Percentiles rank a stretch among this genome's conserved stretches.
phyloP scores from a whole-genome alignment of 2,888 invertebrate genomes.

The Andrena haemorrhoa region DNA sequence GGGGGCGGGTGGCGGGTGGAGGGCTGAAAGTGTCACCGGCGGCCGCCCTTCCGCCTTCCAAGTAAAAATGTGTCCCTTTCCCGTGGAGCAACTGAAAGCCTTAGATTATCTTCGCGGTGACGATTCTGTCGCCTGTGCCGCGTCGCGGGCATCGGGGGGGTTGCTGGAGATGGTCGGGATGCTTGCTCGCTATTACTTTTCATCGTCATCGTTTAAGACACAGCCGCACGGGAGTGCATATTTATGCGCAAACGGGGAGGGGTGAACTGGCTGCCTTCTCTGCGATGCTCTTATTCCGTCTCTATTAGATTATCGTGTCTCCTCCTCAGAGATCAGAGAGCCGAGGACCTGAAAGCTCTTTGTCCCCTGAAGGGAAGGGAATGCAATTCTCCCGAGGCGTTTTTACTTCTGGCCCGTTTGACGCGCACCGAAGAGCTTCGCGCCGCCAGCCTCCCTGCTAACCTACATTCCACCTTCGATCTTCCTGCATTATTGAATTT shows the following conservation, averaged over 20 bases:
- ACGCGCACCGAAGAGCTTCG: slow-evolving; percentile 34
- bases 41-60: neutral
- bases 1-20: neutral
- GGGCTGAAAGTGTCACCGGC: slow-evolving; percentile 23
- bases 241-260: slow-evolving; percentile 7
- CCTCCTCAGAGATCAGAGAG: slow-evolving; percentile 31
- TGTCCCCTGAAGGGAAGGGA: slow-evolving; percentile 28
- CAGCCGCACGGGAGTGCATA: slow-evolving; percentile 15
- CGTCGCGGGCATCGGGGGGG: neutral
- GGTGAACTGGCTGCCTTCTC: neutral
- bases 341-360: slow-evolving; percentile 40
- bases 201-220: slow-evolving; percentile 44
- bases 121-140: slow-evolving; percentile 19
- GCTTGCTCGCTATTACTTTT: slow-evolving; percentile 24
- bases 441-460: slow-evolving; percentile 26
- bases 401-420: slow-evolving; percentile 56
- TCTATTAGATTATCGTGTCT: slow-evolving; percentile 59
- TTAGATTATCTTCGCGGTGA: slow-evolving; percentile 27
- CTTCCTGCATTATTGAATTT: slow-evolving; percentile 57
- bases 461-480: slow-evolving; percentile 45
- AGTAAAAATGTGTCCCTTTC: slow-evolving; percentile 26
- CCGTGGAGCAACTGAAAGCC: slow-evolving; percentile 28
- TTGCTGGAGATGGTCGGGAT: too few relatives aligned
- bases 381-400: slow-evolving; percentile 44
- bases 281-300: slow-evolving; percentile 33